Evolutionary conservation across 2,113 vertebrate genomes (phyloP), one percentile per base, ranked within the genome.

Genomic region (Xenopus laevis): DNA sequence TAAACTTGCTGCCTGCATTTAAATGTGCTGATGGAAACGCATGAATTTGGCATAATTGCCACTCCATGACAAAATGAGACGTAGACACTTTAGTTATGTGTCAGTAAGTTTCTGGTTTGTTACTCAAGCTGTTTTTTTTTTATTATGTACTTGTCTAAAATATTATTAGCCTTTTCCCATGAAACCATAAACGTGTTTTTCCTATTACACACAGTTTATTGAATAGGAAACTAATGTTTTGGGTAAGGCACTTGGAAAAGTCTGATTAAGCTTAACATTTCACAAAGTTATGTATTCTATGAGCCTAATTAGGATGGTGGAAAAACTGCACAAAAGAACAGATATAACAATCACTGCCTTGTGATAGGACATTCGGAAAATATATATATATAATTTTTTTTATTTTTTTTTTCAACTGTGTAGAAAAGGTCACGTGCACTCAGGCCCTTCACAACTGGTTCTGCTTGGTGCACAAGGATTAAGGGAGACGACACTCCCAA

Each of bases 11-110:
- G 55, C 17, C 17, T 58, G 55, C 55, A 58, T n/a, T 17, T 18
- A 58, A 58, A 58, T 58, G 55, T 58, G 55, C 55, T 58, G 55
- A 20, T 58, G 55, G 55, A 58, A 58, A 58, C 15, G 5, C 16
- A 18, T n/a, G 4, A 4, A 4, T 20, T 58, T 58, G 55, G 55
- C 55, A n/a, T 10, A 20, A 10, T n/a, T 7, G 16, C 55, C 17
- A 6, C 55, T 18, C 55, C 18, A 20, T 58, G 55, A 58, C 9
- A n/a, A 40, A 9, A 2, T 20, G 12, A 17, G 55, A 2, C 1
- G 55, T 58, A 18, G 55, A 58, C 16, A 16, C 55, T 58, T 58
- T 58, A 58, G 17, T 58, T 58, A 20, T 4, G 55, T 18, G 55
- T n/a, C 55, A 58, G 55, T 20, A 6, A 20, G 55, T 20, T 20